These are phyloP conservation scores for Sesia bembeciformis DNA, from an alignment of 2,888 invertebrate species.

Conservation along the genomic window DNA sequence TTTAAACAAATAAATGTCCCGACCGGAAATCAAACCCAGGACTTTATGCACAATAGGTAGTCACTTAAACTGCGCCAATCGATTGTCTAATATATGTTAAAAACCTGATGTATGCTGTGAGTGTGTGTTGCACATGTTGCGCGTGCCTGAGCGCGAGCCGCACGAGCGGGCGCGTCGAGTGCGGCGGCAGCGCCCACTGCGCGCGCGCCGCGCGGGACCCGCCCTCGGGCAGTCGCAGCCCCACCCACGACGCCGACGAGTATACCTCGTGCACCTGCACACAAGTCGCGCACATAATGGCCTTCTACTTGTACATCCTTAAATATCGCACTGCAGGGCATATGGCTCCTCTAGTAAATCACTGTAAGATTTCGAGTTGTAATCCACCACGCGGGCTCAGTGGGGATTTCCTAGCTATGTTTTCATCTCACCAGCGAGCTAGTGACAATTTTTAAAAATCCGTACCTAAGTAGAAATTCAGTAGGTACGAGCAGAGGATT, in stretches of 20 bases:
- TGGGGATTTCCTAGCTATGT: no score
- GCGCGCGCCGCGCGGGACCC: slow-evolving; percentile 84
- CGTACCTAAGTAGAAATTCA: no score
- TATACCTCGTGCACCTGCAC: slow-evolving; percentile 84
- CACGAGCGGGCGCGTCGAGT: slow-evolving; percentile 90
- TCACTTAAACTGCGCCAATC: not conserved
- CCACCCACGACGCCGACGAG: slow-evolving; percentile 93
- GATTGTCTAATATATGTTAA: not conserved
- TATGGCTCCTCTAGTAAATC: not conserved
- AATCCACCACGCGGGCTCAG: no score
- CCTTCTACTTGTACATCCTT: not conserved
- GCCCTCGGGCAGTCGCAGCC: slow-evolving; percentile 89
- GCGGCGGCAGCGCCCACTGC: slow-evolving; percentile 94
- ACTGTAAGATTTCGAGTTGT: not conserved
- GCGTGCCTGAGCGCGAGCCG: slow-evolving; percentile 79
- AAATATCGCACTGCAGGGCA: not conserved
- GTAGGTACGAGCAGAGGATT: no score
- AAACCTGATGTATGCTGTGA: slow-evolving; percentile 61
- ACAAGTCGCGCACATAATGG: not conserved
- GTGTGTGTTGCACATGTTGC: slow-evolving; percentile 62
- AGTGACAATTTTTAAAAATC: no score
- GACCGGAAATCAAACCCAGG: no score
- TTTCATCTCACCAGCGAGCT: no score
- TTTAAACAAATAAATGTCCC: no score
- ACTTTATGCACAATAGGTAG: not conserved